Percentiles rank a stretch among this genome's conserved stretches.
phyloP scores from a whole-genome alignment of 2,888 invertebrate genomes.

The Megalurothrips usitatus region DNA sequence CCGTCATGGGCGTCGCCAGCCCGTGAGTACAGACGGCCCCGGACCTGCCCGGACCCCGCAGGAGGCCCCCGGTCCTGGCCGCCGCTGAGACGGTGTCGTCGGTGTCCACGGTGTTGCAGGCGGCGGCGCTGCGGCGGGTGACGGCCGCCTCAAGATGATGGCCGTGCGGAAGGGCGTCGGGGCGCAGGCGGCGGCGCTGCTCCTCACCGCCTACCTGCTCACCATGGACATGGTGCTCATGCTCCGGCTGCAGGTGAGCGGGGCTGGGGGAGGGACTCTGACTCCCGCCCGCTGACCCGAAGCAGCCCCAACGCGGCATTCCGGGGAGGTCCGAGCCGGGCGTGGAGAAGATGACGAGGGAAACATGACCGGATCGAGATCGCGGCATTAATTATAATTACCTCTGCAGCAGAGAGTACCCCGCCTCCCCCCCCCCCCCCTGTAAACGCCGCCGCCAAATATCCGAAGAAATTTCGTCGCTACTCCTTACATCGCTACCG shows the following conservation, averaged over 20 bases:
- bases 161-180: background rate
- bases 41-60: background rate
- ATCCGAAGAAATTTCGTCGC: too few species aligned
- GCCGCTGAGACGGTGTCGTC: background rate
- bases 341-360: background rate
- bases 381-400: too few species aligned
- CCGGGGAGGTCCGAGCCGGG: background rate
- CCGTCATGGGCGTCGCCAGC: background rate
- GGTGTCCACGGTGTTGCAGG: background rate
- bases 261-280: background rate
- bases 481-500: too few species aligned
- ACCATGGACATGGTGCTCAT: slow-evolving; percentile 26
- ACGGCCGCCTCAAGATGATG: background rate
- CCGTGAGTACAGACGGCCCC: background rate
- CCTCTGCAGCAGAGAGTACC: too few species aligned
- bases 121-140: background rate
- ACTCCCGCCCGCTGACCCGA: too few species aligned
- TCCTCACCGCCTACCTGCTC: slow-evolving; percentile 23
- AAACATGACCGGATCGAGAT: too few species aligned
- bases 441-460: too few species aligned
- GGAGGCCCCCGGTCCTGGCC: background rate
- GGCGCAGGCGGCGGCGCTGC: background rate
- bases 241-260: slow-evolving; percentile 3
- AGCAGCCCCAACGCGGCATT: too few species aligned
- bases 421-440: too few species aligned